Evolutionary conservation across 2,888 invertebrate species (phyloP), one percentile per base, ranked within the genome.

Genomic region (Erynnis tages): DNA sequence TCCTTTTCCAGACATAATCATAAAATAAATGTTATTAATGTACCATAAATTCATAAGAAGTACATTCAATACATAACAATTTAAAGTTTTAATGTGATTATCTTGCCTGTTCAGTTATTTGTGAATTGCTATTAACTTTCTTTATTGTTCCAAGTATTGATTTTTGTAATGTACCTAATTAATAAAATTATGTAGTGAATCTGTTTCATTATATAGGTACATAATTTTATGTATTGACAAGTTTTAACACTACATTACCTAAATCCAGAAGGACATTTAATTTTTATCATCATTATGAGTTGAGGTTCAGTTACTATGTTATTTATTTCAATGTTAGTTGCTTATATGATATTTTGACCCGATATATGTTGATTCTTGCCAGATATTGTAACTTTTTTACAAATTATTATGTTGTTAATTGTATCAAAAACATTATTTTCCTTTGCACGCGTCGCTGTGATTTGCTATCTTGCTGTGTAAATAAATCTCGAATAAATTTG

Each of bases 381-480:
- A 79, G 70, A 66, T 65, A 65, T 66, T 55, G 64, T 75, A 70
- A 66, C 66, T 68, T 63, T 59, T 65, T 65, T 63, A 63, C 5
- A 4, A 21, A 21, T 21, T 21, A 61, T 63, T 63, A 55, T 55
- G 53, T 56, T 60, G 52, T 53, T 54, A 62, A 61, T 54, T 63
- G 54, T 57, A 59, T 62, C 61, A 60, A 61, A 49, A 64, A 64
- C 61, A 72, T 70, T 69, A 71, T 69, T 71, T 63, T 56, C 38
- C 67, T 65, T 67, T 71, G 73, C 84, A 82, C 80, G 79, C 79
- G 70, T 77, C 73, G 79, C 82, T 88, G 86, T 88, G 87, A 87
- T 88, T 85, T 82, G 80, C 82, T 80, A 79, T 73, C 73, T 79
- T 80, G 80, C 81, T 80, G 65, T 88, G 87, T 88, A 87, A 79